Base-by-base conservation (phyloP, 1,140 invertebrate species). In the Bathynomus jamesi region DNA sequence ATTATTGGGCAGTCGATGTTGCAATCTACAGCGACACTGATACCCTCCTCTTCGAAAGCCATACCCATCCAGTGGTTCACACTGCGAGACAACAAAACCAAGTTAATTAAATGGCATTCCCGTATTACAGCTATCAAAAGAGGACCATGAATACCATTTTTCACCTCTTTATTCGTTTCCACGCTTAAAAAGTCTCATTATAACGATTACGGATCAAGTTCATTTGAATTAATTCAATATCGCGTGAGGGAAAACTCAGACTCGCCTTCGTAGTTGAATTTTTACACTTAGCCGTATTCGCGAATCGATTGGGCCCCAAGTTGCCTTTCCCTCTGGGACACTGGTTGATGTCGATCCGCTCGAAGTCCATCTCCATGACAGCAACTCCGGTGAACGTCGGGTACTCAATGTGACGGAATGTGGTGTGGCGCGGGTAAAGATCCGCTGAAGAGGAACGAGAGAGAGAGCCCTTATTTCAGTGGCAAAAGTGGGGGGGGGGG, bases 261-360 rank as follows among this genome's bases (percentile, higher is more conserved):
- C 40, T 85, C 83, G 94, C 93, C 86, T 96, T 93, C 21, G 96
- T 98, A 11, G 94, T 96, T 79, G 91, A 89, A 53, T 73, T 75
- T 70, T 75, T 73, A 87, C 96, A 99, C 76, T 93, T 84, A 3
- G 93, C 91, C 5, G 94, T 98, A 77, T 91, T 89, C 53, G 89
- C 90, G 86, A 96, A 98, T 81, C 86, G 87, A 84, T 98, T 98
- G 0, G 92, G 91, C 17, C 88, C 87, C 72, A 86, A 89, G 82
- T 98, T 98, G 28, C 95, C 96, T 79, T 89, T 82, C 72, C 93
- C 91, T 71, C 84, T 83, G 0, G 95, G 94, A 87, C 96, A 99
- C 79, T 97, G 96, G 85, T 99, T 98, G 81, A 98, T 95, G 82
- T 99, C 96, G 83, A 98, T 93, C 79, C 95, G 86, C 75, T 98